Conservation (phyloP, 2,888 invertebrate genomes). For the Abrostola tripartita region DNA sequence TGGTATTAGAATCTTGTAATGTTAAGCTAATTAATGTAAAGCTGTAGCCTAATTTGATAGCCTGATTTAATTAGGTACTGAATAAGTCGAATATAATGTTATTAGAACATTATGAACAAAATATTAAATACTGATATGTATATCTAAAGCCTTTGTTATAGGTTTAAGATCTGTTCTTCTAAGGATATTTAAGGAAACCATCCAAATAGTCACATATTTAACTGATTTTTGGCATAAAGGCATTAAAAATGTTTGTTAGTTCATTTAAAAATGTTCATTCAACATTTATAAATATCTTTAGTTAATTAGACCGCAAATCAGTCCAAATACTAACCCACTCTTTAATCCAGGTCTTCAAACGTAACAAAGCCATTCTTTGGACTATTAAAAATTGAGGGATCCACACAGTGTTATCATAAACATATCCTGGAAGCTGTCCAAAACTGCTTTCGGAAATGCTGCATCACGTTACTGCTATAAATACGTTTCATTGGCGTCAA, state of each 20-base stretch:
- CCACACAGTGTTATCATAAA: slow-evolving; percentile 22
- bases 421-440: slow-evolving; percentile 61
- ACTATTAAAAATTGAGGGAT: slow-evolving; percentile 28
- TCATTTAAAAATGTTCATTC: too few species aligned
- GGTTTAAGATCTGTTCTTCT: too few species aligned
- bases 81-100: neutral
- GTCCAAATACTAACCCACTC: too few species aligned
- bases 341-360: neutral
- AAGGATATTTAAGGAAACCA: too few species aligned
- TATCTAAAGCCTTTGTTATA: too few species aligned
- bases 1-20: slow-evolving; percentile 29
- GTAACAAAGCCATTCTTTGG: slow-evolving; percentile 14
- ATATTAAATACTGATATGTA: too few species aligned
- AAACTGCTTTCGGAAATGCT: slow-evolving; percentile 57
- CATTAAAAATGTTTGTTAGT: too few species aligned
- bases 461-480: slow-evolving; percentile 50
- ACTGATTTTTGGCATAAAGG: too few species aligned
- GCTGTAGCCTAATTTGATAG: slow-evolving; percentile 24
- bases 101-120: too few species aligned
- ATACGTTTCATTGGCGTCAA: slow-evolving; percentile 51
- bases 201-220: too few species aligned
- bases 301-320: too few species aligned
- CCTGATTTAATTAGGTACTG: slow-evolving; percentile 10
- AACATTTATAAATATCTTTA: too few species aligned
- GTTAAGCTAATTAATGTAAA: slow-evolving; percentile 36